These are phyloP conservation scores for Dioctria linearis DNA, from an alignment of 2,888 invertebrate genomes.

Conservation along the genomic window DNA sequence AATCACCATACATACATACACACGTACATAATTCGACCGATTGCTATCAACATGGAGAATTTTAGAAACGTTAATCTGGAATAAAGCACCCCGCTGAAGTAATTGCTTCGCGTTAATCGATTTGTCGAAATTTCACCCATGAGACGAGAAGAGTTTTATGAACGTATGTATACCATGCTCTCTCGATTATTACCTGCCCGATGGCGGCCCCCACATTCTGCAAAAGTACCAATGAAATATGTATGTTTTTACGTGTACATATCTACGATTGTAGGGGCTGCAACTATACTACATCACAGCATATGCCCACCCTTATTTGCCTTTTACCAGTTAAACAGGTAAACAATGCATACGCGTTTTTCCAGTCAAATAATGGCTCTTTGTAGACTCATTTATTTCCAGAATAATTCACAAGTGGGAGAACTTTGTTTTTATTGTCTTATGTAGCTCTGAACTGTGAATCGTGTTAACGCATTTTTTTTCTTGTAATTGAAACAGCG, in stretches of 20 bases:
- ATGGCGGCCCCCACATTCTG: no score
- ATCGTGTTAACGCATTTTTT: no score
- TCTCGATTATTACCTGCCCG: no score
- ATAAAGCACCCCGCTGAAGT: background rate
- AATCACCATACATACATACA: background rate
- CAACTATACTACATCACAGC: background rate
- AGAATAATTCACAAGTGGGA: conserved; percentile 13
- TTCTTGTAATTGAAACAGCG: no score
- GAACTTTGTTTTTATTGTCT: background rate
- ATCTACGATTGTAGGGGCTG: no score
- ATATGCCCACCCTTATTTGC: background rate
- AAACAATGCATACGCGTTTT: conserved; percentile 7
- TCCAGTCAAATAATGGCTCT: conserved; percentile 23
- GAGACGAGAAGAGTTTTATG: background rate
- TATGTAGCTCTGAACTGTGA: background rate
- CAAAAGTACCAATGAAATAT: no score
- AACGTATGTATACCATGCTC: no score
- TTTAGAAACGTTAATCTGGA: background rate
- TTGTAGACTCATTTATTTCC: conserved; percentile 23
- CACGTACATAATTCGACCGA: background rate
- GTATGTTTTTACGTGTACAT: no score
- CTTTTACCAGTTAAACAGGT: background rate
- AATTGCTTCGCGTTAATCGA: background rate
- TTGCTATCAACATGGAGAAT: background rate
- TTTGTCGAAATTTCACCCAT: background rate